Conservation (phyloP, 2,113 vertebrate species). For the Lycaon pictus region DNA sequence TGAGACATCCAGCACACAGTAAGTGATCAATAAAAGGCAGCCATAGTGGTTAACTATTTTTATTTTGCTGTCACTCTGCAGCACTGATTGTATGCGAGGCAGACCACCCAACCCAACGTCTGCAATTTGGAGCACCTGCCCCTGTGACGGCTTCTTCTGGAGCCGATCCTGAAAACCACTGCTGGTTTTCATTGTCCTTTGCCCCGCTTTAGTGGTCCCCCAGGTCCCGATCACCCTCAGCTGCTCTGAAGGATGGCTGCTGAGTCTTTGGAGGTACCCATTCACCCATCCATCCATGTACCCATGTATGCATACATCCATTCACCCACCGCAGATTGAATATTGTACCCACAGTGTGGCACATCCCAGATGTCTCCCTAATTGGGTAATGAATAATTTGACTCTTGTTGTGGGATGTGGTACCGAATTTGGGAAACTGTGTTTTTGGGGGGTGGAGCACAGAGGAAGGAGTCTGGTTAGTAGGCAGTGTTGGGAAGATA, state of each 20-base stretch:
- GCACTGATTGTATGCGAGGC: not conserved
- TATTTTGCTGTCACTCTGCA: not conserved
- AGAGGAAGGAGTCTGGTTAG: not conserved
- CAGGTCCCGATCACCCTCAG: not conserved
- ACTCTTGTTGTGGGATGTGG: not conserved
- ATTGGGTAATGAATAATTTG: not conserved
- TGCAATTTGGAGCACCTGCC: fast-evolving
- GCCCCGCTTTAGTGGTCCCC: fast-evolving
- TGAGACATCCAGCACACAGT: not conserved
- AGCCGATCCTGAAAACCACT: not conserved
- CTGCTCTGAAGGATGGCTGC: not conserved
- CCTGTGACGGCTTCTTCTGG: not conserved
- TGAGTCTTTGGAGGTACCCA: not conserved
- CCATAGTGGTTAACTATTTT: fast-evolving
- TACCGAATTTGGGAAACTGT: not conserved
- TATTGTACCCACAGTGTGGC: fast-evolving
- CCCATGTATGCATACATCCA: too few relatives aligned
- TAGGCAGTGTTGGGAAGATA: not conserved
- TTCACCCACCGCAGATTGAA: not conserved
- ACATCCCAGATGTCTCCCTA: not conserved
- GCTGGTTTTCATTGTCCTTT: not conserved
- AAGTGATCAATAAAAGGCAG: not conserved
- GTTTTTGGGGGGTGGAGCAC: not conserved
- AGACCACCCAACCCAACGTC: fast-evolving
- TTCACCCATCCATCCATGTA: too few relatives aligned